A percentile compares a stretch with the other conserved stretches of the same genome.
Conservation (phyloP, 1,140 invertebrate species). For the Drosophila pruinosa region DNA sequence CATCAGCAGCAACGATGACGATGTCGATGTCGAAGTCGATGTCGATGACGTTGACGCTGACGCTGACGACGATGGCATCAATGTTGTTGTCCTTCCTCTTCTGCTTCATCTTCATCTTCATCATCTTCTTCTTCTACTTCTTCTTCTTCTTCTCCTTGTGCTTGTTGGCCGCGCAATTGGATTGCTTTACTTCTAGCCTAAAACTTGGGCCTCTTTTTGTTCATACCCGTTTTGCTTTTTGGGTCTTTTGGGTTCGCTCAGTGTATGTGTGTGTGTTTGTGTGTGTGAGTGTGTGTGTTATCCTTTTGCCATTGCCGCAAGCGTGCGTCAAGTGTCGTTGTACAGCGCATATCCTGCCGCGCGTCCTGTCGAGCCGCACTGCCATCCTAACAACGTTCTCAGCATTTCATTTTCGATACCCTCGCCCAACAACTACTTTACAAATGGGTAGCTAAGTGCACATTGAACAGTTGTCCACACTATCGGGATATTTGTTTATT, state of each 20-base stretch:
- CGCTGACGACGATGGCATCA: slow-evolving; percentile 23
- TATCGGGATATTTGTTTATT: no score
- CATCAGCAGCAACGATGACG: slow-evolving; percentile 54
- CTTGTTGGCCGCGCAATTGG: slow-evolving; percentile 22
- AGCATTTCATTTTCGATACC: slow-evolving; percentile 15
- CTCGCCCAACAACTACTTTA: not conserved
- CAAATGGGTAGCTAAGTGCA: not conserved
- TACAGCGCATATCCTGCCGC: slow-evolving; percentile 38
- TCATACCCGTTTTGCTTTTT: not conserved
- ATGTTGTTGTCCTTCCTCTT: slow-evolving; percentile 16
- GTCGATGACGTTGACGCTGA: not conserved
- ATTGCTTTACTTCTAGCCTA: slow-evolving; percentile 12
- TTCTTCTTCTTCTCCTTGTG: not conserved
- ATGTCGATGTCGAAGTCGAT: slow-evolving; percentile 10
- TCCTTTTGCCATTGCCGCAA: slow-evolving; percentile 39
- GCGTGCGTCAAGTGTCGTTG: slow-evolving; percentile 37
- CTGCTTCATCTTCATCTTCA: not conserved
- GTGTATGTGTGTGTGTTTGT: not conserved
- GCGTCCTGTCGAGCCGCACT: slow-evolving; percentile 5
- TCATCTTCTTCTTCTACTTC: not conserved
- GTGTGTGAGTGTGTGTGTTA: slow-evolving; percentile 3
- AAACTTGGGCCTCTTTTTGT: not conserved
- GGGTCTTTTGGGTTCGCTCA: not conserved
- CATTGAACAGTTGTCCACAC: not conserved
- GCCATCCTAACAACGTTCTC: not conserved